Evolutionary conservation across 2,797 vertebrate species (phyloP), one percentile per base, ranked within the genome.

Genomic region (Tapirus indicus): DNA sequence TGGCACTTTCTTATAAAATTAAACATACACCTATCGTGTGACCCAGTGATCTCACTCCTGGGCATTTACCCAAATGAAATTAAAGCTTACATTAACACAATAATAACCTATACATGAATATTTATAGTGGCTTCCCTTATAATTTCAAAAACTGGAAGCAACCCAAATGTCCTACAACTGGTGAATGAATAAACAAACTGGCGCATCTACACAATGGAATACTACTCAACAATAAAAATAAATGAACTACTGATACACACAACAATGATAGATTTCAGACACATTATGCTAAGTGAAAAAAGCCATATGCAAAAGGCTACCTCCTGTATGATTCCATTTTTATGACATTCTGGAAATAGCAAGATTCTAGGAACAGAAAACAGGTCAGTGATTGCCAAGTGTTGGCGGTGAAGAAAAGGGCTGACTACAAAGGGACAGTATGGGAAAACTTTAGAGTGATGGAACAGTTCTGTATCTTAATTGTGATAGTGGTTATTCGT

Each of bases 111-210:
- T 20, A 71, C 7, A 17, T 64, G 18, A 69, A 58, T 79, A 96
- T 85, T 72, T 91, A 62, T 58, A 88, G 74, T 35, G 41, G 54
- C 4, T 82, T 77, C 62, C 82, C 20, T 94, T 9, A 88, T 91
- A 72, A 93, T 95, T 87, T 95, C 47, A 86, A 89, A 87, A 90
- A 58, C 62, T 90, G 35, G 6, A 84, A 85, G 71, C 11, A 92
- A 80, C 32, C 20, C 23, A 84, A 56, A 79, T 69, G n/a, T 29
- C 38, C 47, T 74, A 62, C 68, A 52, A 1, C 29, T 64, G 10
- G 12, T 14, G 66, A 95, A 64, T 47, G 7, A 49, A 44, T 58
- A 90, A 86, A 86, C 44, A 78, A 84, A 66, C 7, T 25, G 25
- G 58, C 13, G 52, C 71, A 32, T 49, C 41, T 68, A 74, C 10